Evolutionary conservation across 2,797 vertebrate genomes (phyloP).

Genomic region (Amazona ochrocephala): DNA sequence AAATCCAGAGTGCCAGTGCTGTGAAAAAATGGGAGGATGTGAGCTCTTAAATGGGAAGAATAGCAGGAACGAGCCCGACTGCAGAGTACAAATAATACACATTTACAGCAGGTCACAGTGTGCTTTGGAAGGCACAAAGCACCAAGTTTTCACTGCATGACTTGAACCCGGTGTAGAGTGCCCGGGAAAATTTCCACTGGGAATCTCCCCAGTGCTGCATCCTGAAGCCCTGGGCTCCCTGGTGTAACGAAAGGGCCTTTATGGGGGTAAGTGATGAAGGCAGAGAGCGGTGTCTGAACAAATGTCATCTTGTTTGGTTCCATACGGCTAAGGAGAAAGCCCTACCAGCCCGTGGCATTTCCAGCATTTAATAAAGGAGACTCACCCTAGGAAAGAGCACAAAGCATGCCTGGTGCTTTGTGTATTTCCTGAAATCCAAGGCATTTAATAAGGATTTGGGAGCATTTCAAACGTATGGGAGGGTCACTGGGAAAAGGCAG

Average conservation of each 20-base stretch:
- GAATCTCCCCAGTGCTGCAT: background rate
- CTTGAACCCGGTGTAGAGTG: fast-evolving
- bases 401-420: background rate
- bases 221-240: background rate
- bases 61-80: background rate
- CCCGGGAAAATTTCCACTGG: background rate
- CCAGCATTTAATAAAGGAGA: background rate
- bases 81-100: background rate
- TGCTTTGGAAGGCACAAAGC: background rate
- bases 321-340: background rate
- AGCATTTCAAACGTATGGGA: background rate
- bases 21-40: slow-evolving; percentile 16
- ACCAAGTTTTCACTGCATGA: background rate
- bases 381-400: background rate
- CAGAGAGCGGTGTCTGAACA: background rate
- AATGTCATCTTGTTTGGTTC: fast-evolving
- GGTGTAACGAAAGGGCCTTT: fast-evolving
- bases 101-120: background rate
- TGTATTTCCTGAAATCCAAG: slow-evolving; percentile 5
- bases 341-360: background rate
- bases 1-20: background rate
- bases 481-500: background rate
- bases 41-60: slow-evolving; percentile 29
- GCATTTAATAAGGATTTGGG: background rate
- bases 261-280: background rate